These are phyloP conservation scores for Kryptopterus vitreolus DNA, from an alignment of 2,797 vertebrate genomes.

Conservation along the genomic window DNA sequence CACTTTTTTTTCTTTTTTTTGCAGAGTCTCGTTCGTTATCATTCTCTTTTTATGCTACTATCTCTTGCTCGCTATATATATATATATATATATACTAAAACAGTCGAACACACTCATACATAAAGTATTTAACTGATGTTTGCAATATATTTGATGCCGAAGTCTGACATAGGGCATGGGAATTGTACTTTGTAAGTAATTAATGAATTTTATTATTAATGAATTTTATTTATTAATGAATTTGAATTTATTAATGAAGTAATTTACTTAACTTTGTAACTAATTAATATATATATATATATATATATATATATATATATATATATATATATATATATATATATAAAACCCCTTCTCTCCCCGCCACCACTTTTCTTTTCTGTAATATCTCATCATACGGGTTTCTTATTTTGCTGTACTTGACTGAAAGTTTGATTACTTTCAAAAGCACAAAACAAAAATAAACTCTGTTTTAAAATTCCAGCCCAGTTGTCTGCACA, in stretches of 20 bases:
- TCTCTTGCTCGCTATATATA: constrained; percentile 34
- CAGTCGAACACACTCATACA: neutral
- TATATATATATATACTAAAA: no score
- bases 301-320: no score
- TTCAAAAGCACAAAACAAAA: neutral
- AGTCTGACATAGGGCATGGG: constrained; percentile 14
- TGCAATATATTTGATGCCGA: neutral
- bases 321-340: no score
- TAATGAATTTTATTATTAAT: no score
- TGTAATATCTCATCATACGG: neutral
- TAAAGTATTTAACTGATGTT: constrained; percentile 14
- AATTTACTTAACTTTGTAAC: no score
- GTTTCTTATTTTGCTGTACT: neutral
- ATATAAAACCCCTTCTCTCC: constrained; percentile 34
- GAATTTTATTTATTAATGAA: no score
- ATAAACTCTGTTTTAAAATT: neutral
- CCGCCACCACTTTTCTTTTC: constrained; percentile 14
- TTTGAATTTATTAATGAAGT: no score
- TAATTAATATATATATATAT: no score
- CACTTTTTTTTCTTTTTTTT: constrained; percentile 56
- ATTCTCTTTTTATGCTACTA: constrained; percentile 29
- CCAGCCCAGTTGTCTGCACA: neutral
- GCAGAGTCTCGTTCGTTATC: neutral
- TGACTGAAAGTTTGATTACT: neutral
- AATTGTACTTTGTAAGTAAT: constrained; percentile 12